phyloP scores from a whole-genome alignment of 2,797 vertebrate genomes.

The Gymnothorax reevesii region DNA sequence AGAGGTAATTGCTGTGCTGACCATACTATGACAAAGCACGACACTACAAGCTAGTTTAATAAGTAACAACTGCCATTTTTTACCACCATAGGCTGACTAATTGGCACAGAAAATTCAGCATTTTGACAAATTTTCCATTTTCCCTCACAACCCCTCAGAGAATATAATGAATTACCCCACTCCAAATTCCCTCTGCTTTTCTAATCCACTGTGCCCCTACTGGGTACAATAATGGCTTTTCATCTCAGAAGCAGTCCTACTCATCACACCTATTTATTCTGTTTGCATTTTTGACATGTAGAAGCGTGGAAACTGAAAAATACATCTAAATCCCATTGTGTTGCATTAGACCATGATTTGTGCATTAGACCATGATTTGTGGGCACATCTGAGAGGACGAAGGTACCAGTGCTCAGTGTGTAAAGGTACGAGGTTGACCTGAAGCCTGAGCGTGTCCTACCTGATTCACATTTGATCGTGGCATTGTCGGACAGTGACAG shows the following conservation, averaged over 20 bases:
- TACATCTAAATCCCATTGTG: not conserved
- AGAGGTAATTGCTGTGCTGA: not conserved
- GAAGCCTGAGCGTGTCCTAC: slow-evolving; percentile 61
- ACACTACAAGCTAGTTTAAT: not conserved
- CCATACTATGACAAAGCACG: not conserved
- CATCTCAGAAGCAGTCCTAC: not conserved
- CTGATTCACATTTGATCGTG: slow-evolving; percentile 86
- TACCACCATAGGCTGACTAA: not conserved
- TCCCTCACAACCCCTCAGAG: not conserved
- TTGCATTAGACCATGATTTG: not conserved
- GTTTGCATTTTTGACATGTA: not conserved
- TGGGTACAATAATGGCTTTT: slow-evolving; percentile 9
- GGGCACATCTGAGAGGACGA: not conserved
- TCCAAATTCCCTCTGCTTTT: not conserved
- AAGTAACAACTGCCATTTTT: not conserved
- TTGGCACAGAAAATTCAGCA: not conserved
- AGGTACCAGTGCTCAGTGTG: not conserved
- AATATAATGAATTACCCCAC: slow-evolving; percentile 3
- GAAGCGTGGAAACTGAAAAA: slow-evolving; percentile 5
- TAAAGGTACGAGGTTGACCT: not conserved
- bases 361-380: not conserved
- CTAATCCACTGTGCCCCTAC: not conserved
- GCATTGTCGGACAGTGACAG: slow-evolving; percentile 81
- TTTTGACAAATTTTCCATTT: slow-evolving; percentile 9
- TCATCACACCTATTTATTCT: not conserved